phyloP scores from a whole-genome alignment of 2,113 vertebrate genomes.

The Bagarius yarrelli region DNA sequence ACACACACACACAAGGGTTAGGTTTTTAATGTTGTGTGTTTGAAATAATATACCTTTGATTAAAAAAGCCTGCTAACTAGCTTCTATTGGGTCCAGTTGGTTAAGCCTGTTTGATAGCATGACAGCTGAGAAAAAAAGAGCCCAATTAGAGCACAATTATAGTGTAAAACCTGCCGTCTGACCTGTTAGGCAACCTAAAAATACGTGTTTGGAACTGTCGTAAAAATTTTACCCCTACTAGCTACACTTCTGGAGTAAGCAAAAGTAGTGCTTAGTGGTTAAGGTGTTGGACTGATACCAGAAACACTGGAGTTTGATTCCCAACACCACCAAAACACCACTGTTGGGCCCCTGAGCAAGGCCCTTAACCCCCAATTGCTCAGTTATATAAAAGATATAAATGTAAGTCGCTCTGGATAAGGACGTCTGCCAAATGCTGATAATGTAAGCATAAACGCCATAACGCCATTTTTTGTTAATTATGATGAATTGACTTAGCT shows the following conservation, averaged over 20 bases:
- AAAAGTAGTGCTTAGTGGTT: too few relatives aligned
- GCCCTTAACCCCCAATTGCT: too few relatives aligned
- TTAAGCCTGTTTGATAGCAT: not conserved
- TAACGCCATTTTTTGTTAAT: too few relatives aligned
- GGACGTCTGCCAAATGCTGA: too few relatives aligned
- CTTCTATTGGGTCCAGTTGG: not conserved
- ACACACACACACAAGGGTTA: not conserved
- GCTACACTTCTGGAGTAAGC: not conserved
- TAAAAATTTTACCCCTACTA: not conserved
- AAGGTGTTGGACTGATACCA: too few relatives aligned
- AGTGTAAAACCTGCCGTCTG: not conserved
- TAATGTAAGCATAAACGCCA: not conserved
- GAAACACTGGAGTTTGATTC: too few relatives aligned
- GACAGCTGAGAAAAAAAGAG: not conserved
- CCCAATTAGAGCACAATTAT: not conserved
- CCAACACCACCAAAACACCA: too few relatives aligned
- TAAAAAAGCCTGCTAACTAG: not conserved
- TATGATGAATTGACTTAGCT: too few relatives aligned
- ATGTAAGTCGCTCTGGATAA: too few relatives aligned
- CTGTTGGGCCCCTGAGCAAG: too few relatives aligned
- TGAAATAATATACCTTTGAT: not conserved
- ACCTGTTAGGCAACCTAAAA: not conserved
- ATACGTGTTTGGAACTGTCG: not conserved
- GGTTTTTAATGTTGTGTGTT: too few relatives aligned
- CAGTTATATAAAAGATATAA: too few relatives aligned